These are phyloP conservation scores for Acanthornis magna DNA, from an alignment of 2,797 vertebrate genomes.

Conservation along the genomic window DNA sequence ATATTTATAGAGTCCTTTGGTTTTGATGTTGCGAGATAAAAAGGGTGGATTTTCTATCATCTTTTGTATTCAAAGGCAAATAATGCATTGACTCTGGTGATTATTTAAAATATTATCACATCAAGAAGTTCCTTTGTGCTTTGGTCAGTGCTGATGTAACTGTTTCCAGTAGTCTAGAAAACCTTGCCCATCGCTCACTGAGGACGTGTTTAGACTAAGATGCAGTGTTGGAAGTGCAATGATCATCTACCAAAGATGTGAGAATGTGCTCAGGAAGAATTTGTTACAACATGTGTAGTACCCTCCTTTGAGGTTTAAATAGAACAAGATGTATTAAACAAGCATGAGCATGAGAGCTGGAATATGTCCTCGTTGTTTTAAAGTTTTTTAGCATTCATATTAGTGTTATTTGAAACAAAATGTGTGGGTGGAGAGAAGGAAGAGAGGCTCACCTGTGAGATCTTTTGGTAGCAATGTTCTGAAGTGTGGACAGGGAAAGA, in stretches of 20 bases:
- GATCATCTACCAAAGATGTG: neutral
- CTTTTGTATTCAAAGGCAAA: neutral
- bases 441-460: neutral
- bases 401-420: neutral
- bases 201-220: conserved; percentile 19
- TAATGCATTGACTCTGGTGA: neutral
- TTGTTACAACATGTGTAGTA: neutral
- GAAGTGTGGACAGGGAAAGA: neutral
- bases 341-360: neutral
- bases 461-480: neutral
- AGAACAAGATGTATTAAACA: neutral
- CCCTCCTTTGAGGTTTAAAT: conserved; percentile 22
- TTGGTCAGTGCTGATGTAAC: neutral
- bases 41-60: neutral
- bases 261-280: conserved; percentile 14
- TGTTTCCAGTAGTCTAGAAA: neutral
- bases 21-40: conserved; percentile 40
- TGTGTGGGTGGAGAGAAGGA: neutral
- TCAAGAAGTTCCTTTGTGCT: conserved; percentile 18
- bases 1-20: neutral
- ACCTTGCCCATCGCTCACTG: neutral
- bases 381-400: neutral
- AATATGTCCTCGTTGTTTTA: neutral
- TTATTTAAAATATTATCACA: conserved; percentile 2
- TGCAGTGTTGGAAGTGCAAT: neutral